These are phyloP conservation scores for Diuraphis noxia DNA, from an alignment of 1,140 invertebrate species.

Conservation along the genomic window DNA sequence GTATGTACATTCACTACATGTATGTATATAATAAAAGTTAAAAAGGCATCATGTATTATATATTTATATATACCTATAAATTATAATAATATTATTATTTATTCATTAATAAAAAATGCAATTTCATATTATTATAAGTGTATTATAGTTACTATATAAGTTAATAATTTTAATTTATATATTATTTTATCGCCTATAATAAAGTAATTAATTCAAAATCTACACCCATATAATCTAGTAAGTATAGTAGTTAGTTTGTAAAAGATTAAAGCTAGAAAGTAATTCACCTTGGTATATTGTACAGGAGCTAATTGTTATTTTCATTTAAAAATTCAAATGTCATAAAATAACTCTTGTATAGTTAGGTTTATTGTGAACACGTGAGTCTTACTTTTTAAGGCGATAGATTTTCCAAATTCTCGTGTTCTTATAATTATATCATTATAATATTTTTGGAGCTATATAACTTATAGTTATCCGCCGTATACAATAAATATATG, in stretches of 20 bases:
- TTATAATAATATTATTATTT: neutral
- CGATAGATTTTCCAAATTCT: neutral
- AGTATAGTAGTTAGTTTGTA: neutral
- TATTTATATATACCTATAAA: too few relatives aligned
- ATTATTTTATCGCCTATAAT: neutral
- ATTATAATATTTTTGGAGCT: neutral
- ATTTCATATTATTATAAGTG: neutral
- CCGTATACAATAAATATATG: neutral
- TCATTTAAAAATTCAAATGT: neutral
- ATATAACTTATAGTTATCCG: neutral
- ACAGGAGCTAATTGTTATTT: neutral
- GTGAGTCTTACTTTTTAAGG: neutral
- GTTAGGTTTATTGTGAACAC: neutral
- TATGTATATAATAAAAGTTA: neutral
- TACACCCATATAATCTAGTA: neutral
- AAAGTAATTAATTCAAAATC: neutral
- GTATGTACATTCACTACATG: too few relatives aligned
- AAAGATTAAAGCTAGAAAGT: neutral
- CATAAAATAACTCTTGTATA: neutral
- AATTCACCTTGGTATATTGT: conserved; percentile 5
- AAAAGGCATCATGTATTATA: too few relatives aligned
- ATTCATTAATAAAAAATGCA: neutral
- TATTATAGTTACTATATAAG: neutral
- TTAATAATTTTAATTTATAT: conserved; percentile 3
- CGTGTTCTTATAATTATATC: neutral